Evolutionary conservation across 2,797 vertebrate species (phyloP), one percentile per base, ranked within the genome.

Genomic region (Clangula hyemalis): DNA sequence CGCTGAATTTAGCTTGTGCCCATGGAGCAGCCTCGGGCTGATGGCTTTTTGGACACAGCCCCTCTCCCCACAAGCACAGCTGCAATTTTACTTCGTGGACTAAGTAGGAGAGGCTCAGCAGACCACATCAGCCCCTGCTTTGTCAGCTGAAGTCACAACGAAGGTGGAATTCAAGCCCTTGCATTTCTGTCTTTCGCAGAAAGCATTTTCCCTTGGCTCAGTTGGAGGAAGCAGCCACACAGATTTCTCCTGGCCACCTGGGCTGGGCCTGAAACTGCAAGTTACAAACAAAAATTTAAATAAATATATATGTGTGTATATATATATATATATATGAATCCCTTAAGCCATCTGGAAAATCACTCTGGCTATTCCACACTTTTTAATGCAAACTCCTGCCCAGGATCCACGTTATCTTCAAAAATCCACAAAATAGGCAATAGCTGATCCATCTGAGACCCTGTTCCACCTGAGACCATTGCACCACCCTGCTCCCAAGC

Each of bases 321-420:
- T 49, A 49, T 47, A 21, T 13, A 49, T 21, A 45, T 20, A 0
- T 5, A 27, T 51, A 38, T 4, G 22, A 49, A 38, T 30, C 34
- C 54, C 43, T 22, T 22, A 34, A 83, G 56, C 32, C 74, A 17
- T 13, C 45, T 49, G 72, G 62, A 43, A 20, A 58, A 10, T 28
- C 41, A 1, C 56, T 28, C 53, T 21, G 74, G 39, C 47, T 51
- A 1, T 25, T 54, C 53, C 72, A 27, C n/a, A 4, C 27, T 20
- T 10, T 13, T 8, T 9, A 14, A 58, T 3, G 20, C 32, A 53
- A 72, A 30, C 30, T 69, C 19, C 41, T 65, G 61, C 25, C 64
- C 15, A n/a, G 36, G 4, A 36, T 9, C 36, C 45, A 8, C 1
- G 0, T 18, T 2, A 21, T 13, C 43, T 58, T 38, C 30, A 27